Evolutionary conservation across 2,113 vertebrate species (phyloP).

Genomic region (Megaceryle maxima): DNA sequence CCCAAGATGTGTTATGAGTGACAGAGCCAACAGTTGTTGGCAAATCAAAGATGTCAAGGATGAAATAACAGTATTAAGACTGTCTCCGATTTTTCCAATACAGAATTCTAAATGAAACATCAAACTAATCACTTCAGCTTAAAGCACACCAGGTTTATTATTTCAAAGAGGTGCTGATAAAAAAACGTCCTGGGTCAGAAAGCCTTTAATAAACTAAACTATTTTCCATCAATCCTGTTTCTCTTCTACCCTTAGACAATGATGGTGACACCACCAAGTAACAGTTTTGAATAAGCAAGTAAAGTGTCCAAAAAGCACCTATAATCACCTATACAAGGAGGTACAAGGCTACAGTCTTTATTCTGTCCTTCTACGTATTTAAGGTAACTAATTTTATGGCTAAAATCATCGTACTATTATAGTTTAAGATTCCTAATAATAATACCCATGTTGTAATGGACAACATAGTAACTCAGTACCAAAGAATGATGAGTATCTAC

Average conservation of each 20-base stretch:
- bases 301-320: neutral
- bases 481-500: neutral
- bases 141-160: neutral
- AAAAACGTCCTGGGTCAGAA: neutral
- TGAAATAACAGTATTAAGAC: neutral
- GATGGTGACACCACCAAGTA: neutral
- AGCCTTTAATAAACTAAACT: neutral
- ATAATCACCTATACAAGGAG: neutral
- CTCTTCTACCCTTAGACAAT: neutral
- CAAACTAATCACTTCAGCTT: neutral
- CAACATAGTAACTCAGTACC: neutral
- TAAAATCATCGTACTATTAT: neutral
- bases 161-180: neutral
- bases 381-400: neutral
- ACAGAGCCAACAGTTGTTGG: neutral
- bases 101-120: neutral
- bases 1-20: neutral
- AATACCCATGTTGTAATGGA: neutral
- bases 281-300: neutral
- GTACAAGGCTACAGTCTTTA: neutral
- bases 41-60: neutral
- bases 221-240: neutral
- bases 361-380: neutral
- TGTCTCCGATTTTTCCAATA: neutral
- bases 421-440: neutral